phyloP scores from a whole-genome alignment of 1,140 invertebrate genomes.

The Drosophila pandora region DNA sequence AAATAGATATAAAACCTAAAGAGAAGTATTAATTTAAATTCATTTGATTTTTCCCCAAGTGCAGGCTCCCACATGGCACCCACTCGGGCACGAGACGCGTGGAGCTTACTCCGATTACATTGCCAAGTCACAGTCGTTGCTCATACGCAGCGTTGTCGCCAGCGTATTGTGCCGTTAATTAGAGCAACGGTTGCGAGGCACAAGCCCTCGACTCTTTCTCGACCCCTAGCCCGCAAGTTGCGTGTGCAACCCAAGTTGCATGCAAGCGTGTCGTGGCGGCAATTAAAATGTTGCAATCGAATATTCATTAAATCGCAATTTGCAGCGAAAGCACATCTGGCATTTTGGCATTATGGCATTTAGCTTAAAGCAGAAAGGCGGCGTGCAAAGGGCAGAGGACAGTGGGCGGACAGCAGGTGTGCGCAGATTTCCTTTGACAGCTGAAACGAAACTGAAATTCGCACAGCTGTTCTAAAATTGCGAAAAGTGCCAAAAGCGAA shows the following conservation, averaged over 20 bases:
- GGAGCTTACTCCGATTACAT: constrained; percentile 49
- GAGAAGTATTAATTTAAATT: background rate
- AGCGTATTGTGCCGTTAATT: constrained; percentile 70
- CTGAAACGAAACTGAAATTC: constrained; percentile 30
- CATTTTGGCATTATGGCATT: constrained; percentile 50
- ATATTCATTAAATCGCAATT: constrained; percentile 75
- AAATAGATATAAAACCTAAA: background rate
- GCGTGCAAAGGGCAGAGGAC: background rate
- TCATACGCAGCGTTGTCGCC: constrained; percentile 72
- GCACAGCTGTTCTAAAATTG: constrained; percentile 51
- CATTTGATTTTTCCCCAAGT: background rate
- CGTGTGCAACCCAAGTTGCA: constrained; percentile 46
- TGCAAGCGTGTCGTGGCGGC: constrained; percentile 55
- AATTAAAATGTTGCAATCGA: constrained; percentile 69
- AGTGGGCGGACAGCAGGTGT: constrained; percentile 8
- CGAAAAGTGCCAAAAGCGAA: constrained; percentile 58
- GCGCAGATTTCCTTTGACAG: constrained; percentile 33
- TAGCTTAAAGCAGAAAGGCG: constrained; percentile 10
- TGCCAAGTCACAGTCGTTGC: constrained; percentile 34
- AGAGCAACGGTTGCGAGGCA: constrained; percentile 45
- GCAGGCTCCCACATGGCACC: background rate
- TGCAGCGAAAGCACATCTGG: constrained; percentile 54
- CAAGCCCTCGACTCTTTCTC: background rate
- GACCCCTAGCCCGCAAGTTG: constrained; percentile 31
- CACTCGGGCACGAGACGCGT: constrained; percentile 21